These are phyloP conservation scores for Climacteris rufus DNA, from an alignment of 2,113 vertebrate species.

Conservation along the genomic window DNA sequence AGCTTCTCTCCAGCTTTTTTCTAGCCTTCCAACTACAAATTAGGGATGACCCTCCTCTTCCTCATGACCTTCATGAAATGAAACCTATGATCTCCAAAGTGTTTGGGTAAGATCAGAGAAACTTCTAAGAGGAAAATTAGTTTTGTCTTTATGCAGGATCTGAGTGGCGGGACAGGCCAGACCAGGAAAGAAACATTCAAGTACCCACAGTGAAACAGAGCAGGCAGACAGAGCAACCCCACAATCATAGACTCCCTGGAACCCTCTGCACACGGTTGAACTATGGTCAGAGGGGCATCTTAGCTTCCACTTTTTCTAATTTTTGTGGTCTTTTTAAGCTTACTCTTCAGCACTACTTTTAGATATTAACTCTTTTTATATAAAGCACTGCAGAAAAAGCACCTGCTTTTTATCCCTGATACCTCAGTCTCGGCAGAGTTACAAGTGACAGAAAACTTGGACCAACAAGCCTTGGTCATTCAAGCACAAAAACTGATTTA, in stretches of 20 bases:
- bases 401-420: neutral
- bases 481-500: neutral
- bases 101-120: neutral
- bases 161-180: neutral
- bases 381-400: neutral
- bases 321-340: neutral
- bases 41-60: neutral
- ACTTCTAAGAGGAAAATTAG: neutral
- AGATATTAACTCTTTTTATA: neutral
- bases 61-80: neutral
- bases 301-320: neutral
- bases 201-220: fast-evolving
- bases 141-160: neutral
- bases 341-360: neutral
- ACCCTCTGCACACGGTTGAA: neutral
- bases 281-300: neutral
- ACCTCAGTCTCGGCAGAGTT: neutral
- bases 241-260: neutral
- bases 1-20: neutral
- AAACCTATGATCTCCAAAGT: neutral
- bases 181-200: neutral
- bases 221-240: neutral
- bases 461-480: neutral
- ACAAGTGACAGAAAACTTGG: neutral
- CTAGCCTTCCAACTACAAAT: neutral